Base-by-base conservation (phyloP, 2,113 vertebrate species). In the Hucho hucho region DNA sequence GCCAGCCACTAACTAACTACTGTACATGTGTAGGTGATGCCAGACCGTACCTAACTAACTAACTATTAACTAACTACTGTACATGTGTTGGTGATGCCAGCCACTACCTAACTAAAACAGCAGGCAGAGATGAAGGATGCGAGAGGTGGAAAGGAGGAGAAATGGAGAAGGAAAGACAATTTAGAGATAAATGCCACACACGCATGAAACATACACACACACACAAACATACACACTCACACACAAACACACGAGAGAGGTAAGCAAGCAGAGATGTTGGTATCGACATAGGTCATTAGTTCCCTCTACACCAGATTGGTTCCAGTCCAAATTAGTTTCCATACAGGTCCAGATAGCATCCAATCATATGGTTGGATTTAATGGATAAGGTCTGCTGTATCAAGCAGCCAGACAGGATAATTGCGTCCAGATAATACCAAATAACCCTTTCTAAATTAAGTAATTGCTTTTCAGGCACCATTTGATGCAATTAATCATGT, bases 321-420 rank as follows among this genome's bases (percentile, higher is more conserved):
- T 69, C 11, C 5, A 46, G 37, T 69, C 67, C 67, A 20, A 47
- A 47, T 69, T 20, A 20, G 18, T 68, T 68, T 37, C 32, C 67
- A 69, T 43, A 25, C 67, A 13, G 67, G 67, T 20, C 18, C 37
- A 46, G 67, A 69, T 69, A 24, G 43, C 37, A 47, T 69, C 67
- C n/a, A 12, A 20, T 69, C 11, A 6, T 47, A 69, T 20, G 43
- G 43, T 43, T 69, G 13, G 12, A 69, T 69, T 46, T 47, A 32
- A 69, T 69, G 20, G 65, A 20, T 32, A 20, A 32, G 65, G 18
- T 9, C 65, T 7, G 14, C 18, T 20, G n/a, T 24, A 47, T 46
- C 18, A 47, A 69, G 9, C 67, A 22, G n/a, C 7, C 32, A 69
- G 20, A 24, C 6, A 29, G 24, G 25, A 26, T 64, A 28, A 64